Percentiles rank a stretch among this genome's conserved stretches.
Evolutionary conservation across 2,797 vertebrate genomes (phyloP).

Genomic region (Typhlichthys subterraneus): DNA sequence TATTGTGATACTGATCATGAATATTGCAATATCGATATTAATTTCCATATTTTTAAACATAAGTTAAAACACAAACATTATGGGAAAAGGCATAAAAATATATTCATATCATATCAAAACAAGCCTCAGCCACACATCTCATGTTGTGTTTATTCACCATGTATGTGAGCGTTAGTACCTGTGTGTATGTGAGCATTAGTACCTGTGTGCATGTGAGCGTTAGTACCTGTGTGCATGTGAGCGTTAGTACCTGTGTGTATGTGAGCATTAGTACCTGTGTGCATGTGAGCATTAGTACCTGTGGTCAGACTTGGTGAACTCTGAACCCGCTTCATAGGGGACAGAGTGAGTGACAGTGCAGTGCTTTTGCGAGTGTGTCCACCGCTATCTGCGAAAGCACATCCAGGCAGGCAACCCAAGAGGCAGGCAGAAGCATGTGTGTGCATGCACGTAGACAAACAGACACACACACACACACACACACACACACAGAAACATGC

Average conservation of each 20-base stretch:
- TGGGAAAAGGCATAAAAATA: too few species aligned
- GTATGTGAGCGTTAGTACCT: too few species aligned
- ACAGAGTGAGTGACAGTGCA: conserved; percentile 91
- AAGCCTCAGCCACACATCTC: background rate
- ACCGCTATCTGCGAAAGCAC: conserved; percentile 94
- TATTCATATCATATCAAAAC: too few species aligned
- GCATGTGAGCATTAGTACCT: conserved; percentile 74
- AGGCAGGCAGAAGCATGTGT: conserved; percentile 64
- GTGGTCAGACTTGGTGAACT: conserved; percentile 94
- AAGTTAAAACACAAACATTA: too few species aligned
- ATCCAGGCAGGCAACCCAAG: conserved; percentile 70
- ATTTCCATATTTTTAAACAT: too few species aligned
- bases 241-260: background rate
- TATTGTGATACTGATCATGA: too few species aligned
- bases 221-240: conserved; percentile 73
- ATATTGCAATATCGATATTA: too few species aligned
- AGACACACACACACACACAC: conserved; percentile 8
- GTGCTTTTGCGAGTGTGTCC: conserved; percentile 89
- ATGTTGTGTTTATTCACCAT: conserved; percentile 19
- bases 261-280: background rate
- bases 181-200: conserved; percentile 66
- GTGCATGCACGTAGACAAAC: conserved; percentile 50
- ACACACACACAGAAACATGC: conserved; percentile 2
- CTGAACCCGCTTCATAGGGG: conserved; percentile 97
- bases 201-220: conserved; percentile 71